These are phyloP conservation scores for Myotis findleyi DNA, from an alignment of 2,797 vertebrate genomes.

Conservation along the genomic window DNA sequence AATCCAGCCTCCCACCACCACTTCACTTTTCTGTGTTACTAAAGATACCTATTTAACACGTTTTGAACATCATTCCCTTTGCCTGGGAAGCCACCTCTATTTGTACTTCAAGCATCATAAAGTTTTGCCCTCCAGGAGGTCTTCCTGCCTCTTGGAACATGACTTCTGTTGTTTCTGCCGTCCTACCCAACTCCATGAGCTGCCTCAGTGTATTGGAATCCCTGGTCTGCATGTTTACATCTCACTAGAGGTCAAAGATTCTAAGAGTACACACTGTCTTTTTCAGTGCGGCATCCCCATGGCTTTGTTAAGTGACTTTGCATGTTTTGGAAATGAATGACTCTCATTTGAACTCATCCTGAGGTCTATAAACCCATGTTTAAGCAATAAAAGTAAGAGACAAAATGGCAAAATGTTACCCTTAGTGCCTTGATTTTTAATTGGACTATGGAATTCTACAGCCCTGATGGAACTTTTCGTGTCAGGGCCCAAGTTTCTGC, in stretches of 20 bases:
- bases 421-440: slow-evolving; percentile 7
- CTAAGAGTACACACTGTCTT: background rate
- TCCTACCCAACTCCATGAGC: background rate
- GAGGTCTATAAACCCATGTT: background rate
- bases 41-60: background rate
- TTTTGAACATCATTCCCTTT: background rate
- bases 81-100: background rate
- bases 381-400: background rate
- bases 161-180: background rate
- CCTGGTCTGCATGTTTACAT: background rate
- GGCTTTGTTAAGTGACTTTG: background rate
- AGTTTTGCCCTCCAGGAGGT: background rate
- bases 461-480: background rate
- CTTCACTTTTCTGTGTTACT: background rate
- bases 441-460: background rate
- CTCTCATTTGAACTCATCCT: background rate
- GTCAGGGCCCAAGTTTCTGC: background rate
- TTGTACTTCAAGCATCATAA: background rate
- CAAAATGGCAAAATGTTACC: background rate
- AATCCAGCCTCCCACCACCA: background rate
- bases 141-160: background rate
- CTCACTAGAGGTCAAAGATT: background rate
- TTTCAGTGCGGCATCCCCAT: background rate
- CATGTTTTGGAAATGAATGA: background rate
- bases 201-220: background rate